phyloP scores from a whole-genome alignment of 2,888 invertebrate genomes.

The Acrobasis consociella region DNA sequence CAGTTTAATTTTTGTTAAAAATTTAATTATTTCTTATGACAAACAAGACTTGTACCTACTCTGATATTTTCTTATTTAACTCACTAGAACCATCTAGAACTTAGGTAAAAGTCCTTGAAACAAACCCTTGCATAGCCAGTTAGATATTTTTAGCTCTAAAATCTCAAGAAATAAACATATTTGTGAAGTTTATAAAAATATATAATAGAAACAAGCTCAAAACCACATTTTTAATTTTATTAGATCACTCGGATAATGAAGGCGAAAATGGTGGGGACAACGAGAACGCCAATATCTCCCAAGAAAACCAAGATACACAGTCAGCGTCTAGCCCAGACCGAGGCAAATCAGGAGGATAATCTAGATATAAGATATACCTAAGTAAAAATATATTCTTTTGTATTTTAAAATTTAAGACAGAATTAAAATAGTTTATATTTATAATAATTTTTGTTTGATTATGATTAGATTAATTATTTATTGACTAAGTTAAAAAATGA shows the following conservation, averaged over 20 bases:
- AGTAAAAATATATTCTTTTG: slow-evolving; percentile 11
- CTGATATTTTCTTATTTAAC: too few relatives aligned
- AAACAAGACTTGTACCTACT: too few relatives aligned
- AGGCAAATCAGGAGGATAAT: slow-evolving; percentile 59
- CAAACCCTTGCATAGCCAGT: too few relatives aligned
- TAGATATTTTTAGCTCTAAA: too few relatives aligned
- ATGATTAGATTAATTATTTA: slow-evolving; percentile 18
- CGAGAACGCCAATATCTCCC: slow-evolving; percentile 70
- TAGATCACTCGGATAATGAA: slow-evolving; percentile 75
- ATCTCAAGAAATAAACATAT: too few relatives aligned
- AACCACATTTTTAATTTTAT: neutral
- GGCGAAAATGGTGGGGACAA: slow-evolving; percentile 71
- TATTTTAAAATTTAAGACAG: slow-evolving; percentile 5
- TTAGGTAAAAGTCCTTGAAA: too few relatives aligned
- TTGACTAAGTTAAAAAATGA: too few relatives aligned
- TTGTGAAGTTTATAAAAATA: too few relatives aligned
- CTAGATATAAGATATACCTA: slow-evolving; percentile 19
- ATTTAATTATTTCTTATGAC: too few relatives aligned
- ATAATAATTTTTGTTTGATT: slow-evolving; percentile 13
- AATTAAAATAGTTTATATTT: neutral
- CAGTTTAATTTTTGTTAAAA: too few relatives aligned
- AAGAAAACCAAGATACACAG: slow-evolving; percentile 66
- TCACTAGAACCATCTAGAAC: too few relatives aligned
- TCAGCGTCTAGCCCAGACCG: slow-evolving; percentile 68
- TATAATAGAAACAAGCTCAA: too few relatives aligned